Conservation (phyloP, 2,888 invertebrate species). For the Tryphoninae sp. region DNA sequence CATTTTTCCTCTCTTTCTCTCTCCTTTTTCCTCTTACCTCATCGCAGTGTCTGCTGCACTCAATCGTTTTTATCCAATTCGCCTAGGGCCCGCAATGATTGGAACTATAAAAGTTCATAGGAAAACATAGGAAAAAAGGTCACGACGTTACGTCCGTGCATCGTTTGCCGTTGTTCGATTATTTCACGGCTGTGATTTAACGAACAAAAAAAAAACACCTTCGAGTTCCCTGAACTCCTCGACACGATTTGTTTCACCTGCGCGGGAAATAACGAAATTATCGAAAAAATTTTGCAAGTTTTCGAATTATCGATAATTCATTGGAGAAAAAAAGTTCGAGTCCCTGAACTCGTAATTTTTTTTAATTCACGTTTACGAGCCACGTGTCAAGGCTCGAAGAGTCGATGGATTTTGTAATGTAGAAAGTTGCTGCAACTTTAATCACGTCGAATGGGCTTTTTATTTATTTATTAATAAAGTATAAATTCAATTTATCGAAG, state of each 20-base stretch:
- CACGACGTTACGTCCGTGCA: background rate
- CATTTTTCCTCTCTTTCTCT: slow-evolving; percentile 17
- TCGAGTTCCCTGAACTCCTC: background rate
- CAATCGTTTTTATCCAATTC: slow-evolving; percentile 9
- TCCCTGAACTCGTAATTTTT: background rate
- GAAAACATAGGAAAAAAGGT: background rate
- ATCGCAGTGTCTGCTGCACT: slow-evolving; percentile 21
- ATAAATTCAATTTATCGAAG: background rate
- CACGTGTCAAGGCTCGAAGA: no score
- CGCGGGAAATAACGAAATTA: background rate
- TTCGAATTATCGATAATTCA: background rate
- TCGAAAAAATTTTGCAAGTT: background rate
- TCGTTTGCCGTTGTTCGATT: background rate
- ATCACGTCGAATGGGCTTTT: background rate
- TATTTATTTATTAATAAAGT: background rate
- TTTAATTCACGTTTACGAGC: background rate
- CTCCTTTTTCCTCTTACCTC: slow-evolving; percentile 56
- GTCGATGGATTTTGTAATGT: no score
- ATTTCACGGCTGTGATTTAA: background rate
- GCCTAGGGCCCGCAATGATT: background rate
- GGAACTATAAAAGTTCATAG: slow-evolving; percentile 2
- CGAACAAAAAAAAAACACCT: background rate
- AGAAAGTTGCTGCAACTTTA: no score
- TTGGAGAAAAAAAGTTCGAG: background rate
- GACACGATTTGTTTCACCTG: background rate